A percentile compares a stretch with the other conserved stretches of the same genome.
phyloP scores from a whole-genome alignment of 2,888 invertebrate species.

The Latheticus oryzae region DNA sequence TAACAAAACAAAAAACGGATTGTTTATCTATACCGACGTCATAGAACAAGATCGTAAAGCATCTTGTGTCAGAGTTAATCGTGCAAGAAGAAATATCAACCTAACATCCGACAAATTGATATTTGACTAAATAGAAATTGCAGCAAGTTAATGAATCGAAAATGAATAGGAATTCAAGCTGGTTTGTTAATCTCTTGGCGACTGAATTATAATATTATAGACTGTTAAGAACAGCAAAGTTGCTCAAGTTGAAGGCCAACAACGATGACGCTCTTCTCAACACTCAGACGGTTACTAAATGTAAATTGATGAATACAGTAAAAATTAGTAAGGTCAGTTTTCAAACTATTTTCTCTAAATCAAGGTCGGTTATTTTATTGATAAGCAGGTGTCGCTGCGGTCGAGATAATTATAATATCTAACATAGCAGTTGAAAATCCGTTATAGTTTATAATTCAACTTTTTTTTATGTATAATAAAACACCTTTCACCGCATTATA shows the following conservation, averaged over 20 bases:
- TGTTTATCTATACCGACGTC: too few species aligned
- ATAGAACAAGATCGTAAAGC: too few species aligned
- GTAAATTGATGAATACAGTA: slow-evolving; percentile 14
- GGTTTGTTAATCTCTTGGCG: slow-evolving; percentile 29
- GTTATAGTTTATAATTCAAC: slow-evolving; percentile 6
- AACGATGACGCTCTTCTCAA: slow-evolving; percentile 22
- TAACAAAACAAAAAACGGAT: too few species aligned
- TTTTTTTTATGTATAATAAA: slow-evolving; percentile 5
- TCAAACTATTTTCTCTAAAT: too few species aligned
- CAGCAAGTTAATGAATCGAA: slow-evolving; percentile 32
- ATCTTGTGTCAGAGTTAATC: too few species aligned
- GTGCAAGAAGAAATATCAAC: too few species aligned
- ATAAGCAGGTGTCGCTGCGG: slow-evolving; percentile 2
- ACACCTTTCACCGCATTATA: slow-evolving; percentile 7
- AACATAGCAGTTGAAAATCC: slow-evolving; percentile 5
- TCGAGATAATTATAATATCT: slow-evolving; percentile 4
- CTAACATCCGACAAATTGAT: too few species aligned
- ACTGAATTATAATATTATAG: slow-evolving; percentile 30
- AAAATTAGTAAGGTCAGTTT: slow-evolving; percentile 35
- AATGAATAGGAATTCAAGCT: slow-evolving; percentile 34
- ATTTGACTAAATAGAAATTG: slow-evolving; percentile 21
- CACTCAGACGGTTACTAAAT: slow-evolving; percentile 30
- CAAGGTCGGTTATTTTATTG: too few species aligned
- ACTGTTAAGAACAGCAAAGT: slow-evolving; percentile 22
- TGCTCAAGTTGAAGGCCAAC: slow-evolving; percentile 35